Conservation (phyloP, 2,113 vertebrate genomes). For the Prionailurus bengalensis region DNA sequence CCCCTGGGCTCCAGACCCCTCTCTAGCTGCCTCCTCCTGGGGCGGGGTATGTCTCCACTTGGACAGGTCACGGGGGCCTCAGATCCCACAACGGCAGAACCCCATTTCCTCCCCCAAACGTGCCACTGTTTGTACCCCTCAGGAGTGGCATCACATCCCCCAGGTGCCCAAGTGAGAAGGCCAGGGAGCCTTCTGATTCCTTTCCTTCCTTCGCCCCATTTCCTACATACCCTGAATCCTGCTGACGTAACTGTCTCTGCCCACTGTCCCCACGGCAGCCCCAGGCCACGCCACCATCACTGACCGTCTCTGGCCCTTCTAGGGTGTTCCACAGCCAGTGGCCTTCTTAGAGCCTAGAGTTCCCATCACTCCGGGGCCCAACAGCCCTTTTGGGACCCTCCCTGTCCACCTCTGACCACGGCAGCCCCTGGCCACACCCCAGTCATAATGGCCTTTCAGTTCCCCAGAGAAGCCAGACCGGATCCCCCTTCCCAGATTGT, state of each 20-base stretch:
- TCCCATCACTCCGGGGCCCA: neutral
- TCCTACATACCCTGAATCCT: neutral
- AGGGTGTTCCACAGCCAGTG: neutral
- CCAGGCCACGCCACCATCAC: no score
- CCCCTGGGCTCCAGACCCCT: neutral
- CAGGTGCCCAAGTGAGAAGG: neutral
- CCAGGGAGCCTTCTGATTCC: no score
- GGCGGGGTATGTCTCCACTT: neutral
- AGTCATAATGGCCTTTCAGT: neutral
- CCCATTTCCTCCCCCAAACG: neutral
- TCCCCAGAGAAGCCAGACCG: neutral
- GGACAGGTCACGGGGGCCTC: neutral
- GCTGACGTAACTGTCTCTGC: neutral
- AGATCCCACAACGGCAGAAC: neutral
- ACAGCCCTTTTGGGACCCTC: neutral
- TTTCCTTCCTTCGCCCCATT: neutral
- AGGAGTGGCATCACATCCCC: rapidly evolving
- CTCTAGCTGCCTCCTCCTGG: neutral
- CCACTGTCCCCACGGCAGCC: neutral
- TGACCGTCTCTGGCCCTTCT: no score
- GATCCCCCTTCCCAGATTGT: neutral
- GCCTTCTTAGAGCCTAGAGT: neutral
- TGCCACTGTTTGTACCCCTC: no score
- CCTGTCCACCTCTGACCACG: neutral
- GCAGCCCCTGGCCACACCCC: neutral